A percentile compares a stretch with the other conserved stretches of the same genome.
These are phyloP conservation scores for Aleiodes leptofemur DNA, from an alignment of 2,888 invertebrate genomes.

Conservation along the genomic window DNA sequence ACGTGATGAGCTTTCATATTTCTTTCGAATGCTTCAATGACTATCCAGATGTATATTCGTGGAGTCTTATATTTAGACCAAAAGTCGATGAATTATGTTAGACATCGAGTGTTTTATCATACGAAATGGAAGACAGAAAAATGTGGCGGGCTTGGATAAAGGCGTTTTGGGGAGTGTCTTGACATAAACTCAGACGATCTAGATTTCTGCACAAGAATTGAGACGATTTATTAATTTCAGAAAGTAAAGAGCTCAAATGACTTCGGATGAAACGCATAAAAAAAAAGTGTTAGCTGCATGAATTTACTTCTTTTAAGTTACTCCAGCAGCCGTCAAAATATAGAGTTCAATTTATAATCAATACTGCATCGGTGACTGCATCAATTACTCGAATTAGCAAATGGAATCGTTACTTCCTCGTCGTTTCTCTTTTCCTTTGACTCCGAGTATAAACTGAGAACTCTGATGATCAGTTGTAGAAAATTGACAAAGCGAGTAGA, in stretches of 20 bases:
- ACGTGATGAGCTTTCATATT: conserved; percentile 20
- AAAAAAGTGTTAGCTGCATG: no score
- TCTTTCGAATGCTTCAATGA: conserved; percentile 14
- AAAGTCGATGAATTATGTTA: conserved; percentile 9
- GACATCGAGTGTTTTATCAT: conserved; percentile 2
- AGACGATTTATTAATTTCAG: no score
- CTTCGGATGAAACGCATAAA: no score
- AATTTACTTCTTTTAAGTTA: neutral
- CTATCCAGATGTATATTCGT: conserved; percentile 29
- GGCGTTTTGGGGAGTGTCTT: no score
- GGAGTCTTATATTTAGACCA: conserved; percentile 8
- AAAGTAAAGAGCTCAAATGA: no score
- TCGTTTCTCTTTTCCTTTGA: conserved; percentile 31
- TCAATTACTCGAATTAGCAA: conserved; percentile 13
- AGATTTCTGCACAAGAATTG: no score
- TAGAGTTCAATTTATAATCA: neutral
- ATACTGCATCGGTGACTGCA: conserved; percentile 22
- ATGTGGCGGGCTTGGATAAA: no score
- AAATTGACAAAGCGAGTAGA: conserved; percentile 60
- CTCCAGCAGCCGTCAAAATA: neutral
- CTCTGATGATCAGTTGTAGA: conserved; percentile 24
- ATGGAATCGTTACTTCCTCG: conserved; percentile 23
- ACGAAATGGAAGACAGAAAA: no score
- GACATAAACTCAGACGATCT: no score
- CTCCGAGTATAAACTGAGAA: neutral